A percentile compares a stretch with the other conserved stretches of the same genome.
phyloP scores from a whole-genome alignment of 2,797 vertebrate genomes.

The Mastacembelus armatus region DNA sequence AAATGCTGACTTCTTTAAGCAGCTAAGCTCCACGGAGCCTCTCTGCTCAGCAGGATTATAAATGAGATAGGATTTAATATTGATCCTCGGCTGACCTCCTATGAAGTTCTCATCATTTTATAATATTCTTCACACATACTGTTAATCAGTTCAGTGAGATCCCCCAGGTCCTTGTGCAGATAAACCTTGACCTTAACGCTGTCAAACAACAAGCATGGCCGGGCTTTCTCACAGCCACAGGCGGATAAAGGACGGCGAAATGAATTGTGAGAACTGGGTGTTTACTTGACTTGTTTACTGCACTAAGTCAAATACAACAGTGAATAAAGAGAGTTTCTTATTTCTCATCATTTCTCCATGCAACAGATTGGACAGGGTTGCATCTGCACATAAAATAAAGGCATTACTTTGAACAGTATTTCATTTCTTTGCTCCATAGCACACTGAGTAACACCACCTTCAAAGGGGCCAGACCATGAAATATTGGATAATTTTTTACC shows the following conservation, averaged over 20 bases:
- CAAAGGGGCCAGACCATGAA: slow-evolving; percentile 73
- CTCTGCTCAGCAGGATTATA: slow-evolving; percentile 78
- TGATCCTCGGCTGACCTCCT: slow-evolving; percentile 85
- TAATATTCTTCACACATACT: slow-evolving; percentile 79
- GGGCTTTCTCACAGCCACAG: background rate
- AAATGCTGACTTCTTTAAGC: slow-evolving; percentile 68
- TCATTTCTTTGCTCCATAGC: slow-evolving; percentile 29
- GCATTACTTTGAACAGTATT: slow-evolving; percentile 30
- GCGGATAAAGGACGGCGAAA: slow-evolving; percentile 14
- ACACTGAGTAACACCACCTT: slow-evolving; percentile 64
- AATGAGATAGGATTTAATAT: slow-evolving; percentile 85
- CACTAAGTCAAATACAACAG: background rate
- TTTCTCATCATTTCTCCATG: slow-evolving; percentile 22
- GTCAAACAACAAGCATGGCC: slow-evolving; percentile 57
- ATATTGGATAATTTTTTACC: slow-evolving; percentile 73
- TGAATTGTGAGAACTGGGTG: slow-evolving; percentile 3
- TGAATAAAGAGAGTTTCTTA: background rate
- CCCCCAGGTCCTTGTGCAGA: slow-evolving; percentile 48
- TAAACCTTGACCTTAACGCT: slow-evolving; percentile 67
- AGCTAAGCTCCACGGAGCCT: slow-evolving; percentile 61
- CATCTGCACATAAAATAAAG: slow-evolving; percentile 21
- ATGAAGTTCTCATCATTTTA: slow-evolving; percentile 84
- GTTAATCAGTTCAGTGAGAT: slow-evolving; percentile 82
- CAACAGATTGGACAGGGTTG: slow-evolving; percentile 3
- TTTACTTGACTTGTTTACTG: slow-evolving; percentile 31